Percentiles rank a stretch among this genome's conserved stretches.
Evolutionary conservation across 2,113 vertebrate species (phyloP).

Genomic region (Rhipidura dahli): DNA sequence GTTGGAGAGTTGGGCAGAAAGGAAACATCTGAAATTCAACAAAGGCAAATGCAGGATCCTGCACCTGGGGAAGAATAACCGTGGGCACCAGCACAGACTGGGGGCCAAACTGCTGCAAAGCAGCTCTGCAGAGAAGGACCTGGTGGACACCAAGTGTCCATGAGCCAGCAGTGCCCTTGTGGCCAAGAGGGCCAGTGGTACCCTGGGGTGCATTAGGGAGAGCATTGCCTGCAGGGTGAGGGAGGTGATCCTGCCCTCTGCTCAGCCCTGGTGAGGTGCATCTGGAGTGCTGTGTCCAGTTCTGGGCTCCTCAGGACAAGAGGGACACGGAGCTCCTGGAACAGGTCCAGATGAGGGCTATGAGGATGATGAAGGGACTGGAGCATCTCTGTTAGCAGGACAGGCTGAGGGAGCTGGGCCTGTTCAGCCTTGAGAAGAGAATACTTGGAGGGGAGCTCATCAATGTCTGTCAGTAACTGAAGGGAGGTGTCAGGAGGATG

Average conservation of each 20-base stretch:
- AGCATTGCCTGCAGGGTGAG: accelerated
- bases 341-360: accelerated
- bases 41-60: not conserved
- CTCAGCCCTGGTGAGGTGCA: accelerated
- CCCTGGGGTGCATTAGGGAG: not conserved
- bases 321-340: not conserved
- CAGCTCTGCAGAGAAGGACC: not conserved
- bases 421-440: not conserved
- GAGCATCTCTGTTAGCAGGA: accelerated
- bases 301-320: not conserved
- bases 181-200: not conserved
- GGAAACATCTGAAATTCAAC: not conserved
- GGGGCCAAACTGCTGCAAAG: not conserved
- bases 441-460: accelerated
- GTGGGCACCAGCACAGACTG: not conserved
- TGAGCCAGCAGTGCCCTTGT: not conserved
- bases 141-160: not conserved
- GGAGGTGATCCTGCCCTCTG: not conserved
- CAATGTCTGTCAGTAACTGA: not conserved
- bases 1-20: not conserved
- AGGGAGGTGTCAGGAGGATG: not conserved
- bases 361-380: accelerated
- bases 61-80: not conserved
- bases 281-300: not conserved
- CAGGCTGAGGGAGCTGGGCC: not conserved